Conservation (phyloP, 2,113 vertebrate species). For the Albula glossodonta region DNA sequence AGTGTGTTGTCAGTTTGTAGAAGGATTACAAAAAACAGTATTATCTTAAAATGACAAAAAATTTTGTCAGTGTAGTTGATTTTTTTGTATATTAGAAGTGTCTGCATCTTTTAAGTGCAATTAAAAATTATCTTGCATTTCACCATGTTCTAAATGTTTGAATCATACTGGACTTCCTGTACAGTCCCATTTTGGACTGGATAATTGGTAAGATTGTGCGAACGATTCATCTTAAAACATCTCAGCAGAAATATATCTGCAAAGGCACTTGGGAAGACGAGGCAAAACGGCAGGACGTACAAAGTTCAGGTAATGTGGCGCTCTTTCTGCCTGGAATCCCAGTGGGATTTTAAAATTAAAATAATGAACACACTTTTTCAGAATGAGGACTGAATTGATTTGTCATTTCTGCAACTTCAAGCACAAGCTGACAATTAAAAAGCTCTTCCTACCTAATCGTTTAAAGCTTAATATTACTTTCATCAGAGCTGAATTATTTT, state of each 20-base stretch:
- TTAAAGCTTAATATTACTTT: not conserved
- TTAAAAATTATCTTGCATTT: not conserved
- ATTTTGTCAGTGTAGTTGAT: not conserved
- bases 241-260: not conserved
- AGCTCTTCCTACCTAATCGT: not conserved
- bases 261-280: not conserved
- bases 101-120: not conserved
- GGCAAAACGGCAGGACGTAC: not conserved
- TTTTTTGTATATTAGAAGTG: not conserved
- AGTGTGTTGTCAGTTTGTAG: not conserved
- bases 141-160: not conserved
- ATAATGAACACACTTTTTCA: too few relatives aligned
- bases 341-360: too few relatives aligned
- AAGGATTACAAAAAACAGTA: not conserved
- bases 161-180: not conserved
- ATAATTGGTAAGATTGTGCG: not conserved
- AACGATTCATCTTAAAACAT: not conserved
- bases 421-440: not conserved
- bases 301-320: not conserved
- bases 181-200: not conserved
- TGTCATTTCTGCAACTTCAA: not conserved
- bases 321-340: not conserved
- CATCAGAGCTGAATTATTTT: not conserved
- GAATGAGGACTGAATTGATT: not conserved
- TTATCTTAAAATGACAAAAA: not conserved